Percentiles rank a stretch among this genome's conserved stretches.
These are phyloP conservation scores for Pantelozetes paolii DNA, from an alignment of 2,888 invertebrate genomes.

Conservation along the genomic window DNA sequence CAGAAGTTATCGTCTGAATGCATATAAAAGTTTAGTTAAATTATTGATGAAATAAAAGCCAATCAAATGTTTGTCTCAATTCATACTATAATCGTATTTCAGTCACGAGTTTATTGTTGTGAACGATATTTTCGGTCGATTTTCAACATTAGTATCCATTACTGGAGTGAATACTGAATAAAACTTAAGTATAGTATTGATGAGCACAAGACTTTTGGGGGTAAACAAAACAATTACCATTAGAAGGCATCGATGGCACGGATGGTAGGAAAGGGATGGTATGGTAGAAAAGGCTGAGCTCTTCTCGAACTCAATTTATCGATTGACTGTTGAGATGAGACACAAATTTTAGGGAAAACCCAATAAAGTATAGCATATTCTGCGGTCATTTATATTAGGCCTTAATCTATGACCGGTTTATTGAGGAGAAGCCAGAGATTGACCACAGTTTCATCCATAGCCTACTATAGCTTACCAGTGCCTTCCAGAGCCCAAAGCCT, in stretches of 20 bases:
- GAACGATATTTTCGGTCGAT: slow-evolving; percentile 22
- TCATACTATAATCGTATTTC: slow-evolving; percentile 27
- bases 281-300: not conserved
- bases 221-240: slow-evolving; percentile 37
- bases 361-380: slow-evolving; percentile 15
- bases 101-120: slow-evolving; percentile 29
- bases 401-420: slow-evolving; percentile 27
- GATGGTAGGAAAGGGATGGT: not conserved
- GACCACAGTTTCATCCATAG: not conserved
- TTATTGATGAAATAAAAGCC: slow-evolving; percentile 25
- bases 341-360: slow-evolving; percentile 28
- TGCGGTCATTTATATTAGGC: slow-evolving; percentile 35
- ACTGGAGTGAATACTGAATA: slow-evolving; percentile 24
- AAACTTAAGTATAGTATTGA: slow-evolving; percentile 19
- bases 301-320: not conserved
- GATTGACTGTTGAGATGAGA: slow-evolving; percentile 4
- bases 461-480: not conserved
- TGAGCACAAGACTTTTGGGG: slow-evolving; percentile 3
- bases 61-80: slow-evolving; percentile 16
- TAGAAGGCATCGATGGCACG: no score
- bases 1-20: slow-evolving; percentile 12
- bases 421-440: not conserved
- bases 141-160: slow-evolving; percentile 24
- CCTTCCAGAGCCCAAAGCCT: slow-evolving; percentile 25
- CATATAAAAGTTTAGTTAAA: not conserved